These are phyloP conservation scores for Helogale parvula DNA, from an alignment of 2,113 vertebrate genomes.

Conservation along the genomic window DNA sequence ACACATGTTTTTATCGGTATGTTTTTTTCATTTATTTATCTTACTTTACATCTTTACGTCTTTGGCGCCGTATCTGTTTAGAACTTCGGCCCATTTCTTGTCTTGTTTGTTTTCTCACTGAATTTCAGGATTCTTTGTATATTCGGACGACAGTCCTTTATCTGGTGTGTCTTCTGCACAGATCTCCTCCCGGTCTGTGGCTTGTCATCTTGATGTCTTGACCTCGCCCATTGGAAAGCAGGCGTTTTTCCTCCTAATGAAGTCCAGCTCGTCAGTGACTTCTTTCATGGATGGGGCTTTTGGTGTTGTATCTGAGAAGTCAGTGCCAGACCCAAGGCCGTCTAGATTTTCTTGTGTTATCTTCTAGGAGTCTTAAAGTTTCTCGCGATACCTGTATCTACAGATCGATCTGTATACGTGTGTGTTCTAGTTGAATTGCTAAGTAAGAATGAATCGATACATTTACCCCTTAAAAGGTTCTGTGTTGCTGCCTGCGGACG, in stretches of 20 bases:
- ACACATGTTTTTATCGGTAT: neutral
- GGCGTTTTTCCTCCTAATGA: conserved; percentile 25
- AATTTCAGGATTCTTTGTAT: neutral
- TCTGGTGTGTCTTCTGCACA: neutral
- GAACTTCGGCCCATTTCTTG: neutral
- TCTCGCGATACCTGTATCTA: neutral
- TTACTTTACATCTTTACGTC: neutral
- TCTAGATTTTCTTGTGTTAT: neutral
- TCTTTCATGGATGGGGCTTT: neutral
- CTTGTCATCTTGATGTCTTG: neutral
- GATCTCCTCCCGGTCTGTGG: neutral
- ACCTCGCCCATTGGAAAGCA: neutral
- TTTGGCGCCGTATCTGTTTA: neutral
- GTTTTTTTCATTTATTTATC: neutral
- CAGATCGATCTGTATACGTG: too few species aligned
- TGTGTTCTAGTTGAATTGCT: neutral
- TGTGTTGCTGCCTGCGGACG: neutral
- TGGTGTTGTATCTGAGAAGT: neutral
- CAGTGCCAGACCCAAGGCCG: neutral
- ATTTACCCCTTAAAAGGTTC: neutral
- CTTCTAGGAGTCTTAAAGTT: neutral
- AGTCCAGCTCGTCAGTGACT: neutral
- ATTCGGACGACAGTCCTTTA: neutral
- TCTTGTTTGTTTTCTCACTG: neutral
- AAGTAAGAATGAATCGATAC: conserved; percentile 30